These are phyloP conservation scores for Cyprinodon tularosa DNA, from an alignment of 2,113 vertebrate species.

Conservation along the genomic window DNA sequence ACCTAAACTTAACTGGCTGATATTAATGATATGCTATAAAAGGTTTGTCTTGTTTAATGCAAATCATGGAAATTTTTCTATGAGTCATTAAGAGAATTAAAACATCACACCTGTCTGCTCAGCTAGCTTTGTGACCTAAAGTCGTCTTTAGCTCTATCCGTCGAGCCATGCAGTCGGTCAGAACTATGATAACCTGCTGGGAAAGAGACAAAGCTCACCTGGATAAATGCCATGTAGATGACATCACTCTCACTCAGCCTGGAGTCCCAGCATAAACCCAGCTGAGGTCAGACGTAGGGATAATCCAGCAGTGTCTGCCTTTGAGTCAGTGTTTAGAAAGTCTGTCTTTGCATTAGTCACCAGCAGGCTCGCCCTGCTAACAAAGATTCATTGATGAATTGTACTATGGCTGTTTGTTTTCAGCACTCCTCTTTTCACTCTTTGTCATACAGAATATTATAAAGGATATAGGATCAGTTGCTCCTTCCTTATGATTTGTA, in stretches of 20 bases:
- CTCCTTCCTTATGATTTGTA: background rate
- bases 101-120: conserved; percentile 41
- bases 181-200: conserved; percentile 31
- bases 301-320: conserved; percentile 49
- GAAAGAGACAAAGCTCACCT: conserved; percentile 49
- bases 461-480: background rate
- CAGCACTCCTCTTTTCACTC: background rate
- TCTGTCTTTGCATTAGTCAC: conserved; percentile 64
- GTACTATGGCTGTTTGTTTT: conserved; percentile 24
- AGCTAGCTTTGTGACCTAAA: conserved; percentile 57
- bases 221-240: conserved; percentile 49
- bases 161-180: conserved; percentile 11
- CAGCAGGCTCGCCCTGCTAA: conserved; percentile 42
- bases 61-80: background rate
- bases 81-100: background rate
- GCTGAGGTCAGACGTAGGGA: conserved; percentile 59
- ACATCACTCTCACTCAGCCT: conserved; percentile 49
- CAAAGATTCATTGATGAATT: conserved; percentile 63
- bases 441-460: background rate
- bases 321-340: conserved; percentile 35
- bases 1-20: background rate
- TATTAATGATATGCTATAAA: background rate
- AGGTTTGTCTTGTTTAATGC: background rate
- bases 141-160: conserved; percentile 12
- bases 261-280: conserved; percentile 18